Percentiles rank a stretch among this genome's conserved stretches.
Conservation (phyloP, 2,797 vertebrate species). For the Paedocypris micromegethes region DNA sequence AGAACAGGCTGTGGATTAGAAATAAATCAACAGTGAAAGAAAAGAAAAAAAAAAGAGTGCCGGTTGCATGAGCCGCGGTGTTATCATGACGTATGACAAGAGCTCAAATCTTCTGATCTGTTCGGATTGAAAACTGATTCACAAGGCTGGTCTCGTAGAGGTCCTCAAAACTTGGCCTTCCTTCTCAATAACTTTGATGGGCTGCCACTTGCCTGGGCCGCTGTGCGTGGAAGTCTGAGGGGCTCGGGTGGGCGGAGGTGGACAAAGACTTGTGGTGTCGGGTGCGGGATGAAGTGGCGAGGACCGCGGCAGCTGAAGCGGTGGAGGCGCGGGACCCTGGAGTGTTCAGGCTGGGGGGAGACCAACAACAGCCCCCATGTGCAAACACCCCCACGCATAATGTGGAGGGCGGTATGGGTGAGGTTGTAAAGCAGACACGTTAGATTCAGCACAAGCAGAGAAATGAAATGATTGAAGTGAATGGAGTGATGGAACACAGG, state of each 20-base stretch:
- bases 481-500: constrained; percentile 6
- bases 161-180: not conserved
- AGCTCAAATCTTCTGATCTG: not conserved
- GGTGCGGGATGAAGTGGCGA: constrained; percentile 65
- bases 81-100: constrained; percentile 8
- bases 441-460: constrained; percentile 33
- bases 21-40: not conserved
- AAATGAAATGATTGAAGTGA: not conserved
- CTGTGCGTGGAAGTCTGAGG: constrained; percentile 72
- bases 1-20: not conserved
- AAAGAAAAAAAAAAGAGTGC: not conserved
- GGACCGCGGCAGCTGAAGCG: constrained; percentile 69
- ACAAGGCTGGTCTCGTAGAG: not conserved
- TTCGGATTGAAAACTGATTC: not conserved
- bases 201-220: constrained; percentile 73
- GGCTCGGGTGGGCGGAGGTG: constrained; percentile 70
- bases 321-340: constrained; percentile 74
- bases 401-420: constrained; percentile 38
- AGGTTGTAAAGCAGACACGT: constrained; percentile 33
- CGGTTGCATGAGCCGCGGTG: not conserved
- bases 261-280: constrained; percentile 79
- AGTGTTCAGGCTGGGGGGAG: constrained; percentile 66
- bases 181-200: constrained; percentile 5
- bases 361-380: constrained; percentile 40
- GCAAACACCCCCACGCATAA: constrained; percentile 17